phyloP scores from a whole-genome alignment of 2,888 invertebrate species.

The Tholera decimalis region DNA sequence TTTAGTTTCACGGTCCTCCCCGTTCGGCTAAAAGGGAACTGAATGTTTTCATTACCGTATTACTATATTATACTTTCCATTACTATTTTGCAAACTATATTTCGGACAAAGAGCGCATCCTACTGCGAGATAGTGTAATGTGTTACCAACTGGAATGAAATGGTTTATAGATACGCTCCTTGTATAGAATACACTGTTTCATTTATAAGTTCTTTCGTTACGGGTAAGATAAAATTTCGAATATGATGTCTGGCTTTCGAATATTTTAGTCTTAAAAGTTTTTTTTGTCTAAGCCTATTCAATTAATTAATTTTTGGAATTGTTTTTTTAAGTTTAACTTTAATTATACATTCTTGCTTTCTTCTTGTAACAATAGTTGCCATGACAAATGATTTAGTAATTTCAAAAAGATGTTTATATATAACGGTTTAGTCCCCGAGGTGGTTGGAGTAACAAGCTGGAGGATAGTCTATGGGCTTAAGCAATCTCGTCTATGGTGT shows the following conservation, averaged over 20 bases:
- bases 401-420: neutral
- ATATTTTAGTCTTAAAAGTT: constrained; percentile 10
- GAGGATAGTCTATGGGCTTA: constrained; percentile 5
- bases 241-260: neutral
- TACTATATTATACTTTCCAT: constrained; percentile 28
- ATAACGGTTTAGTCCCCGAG: constrained; percentile 9
- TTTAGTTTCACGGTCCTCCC: neutral
- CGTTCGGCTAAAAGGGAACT: constrained; percentile 27
- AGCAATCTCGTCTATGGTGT: neutral
- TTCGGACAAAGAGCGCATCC: constrained; percentile 23
- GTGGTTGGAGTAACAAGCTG: constrained; percentile 37
- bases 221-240: too few species aligned
- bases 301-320: too few species aligned
- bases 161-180: constrained; percentile 12
- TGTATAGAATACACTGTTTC: constrained; percentile 32
- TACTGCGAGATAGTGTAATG: too few species aligned
- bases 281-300: neutral
- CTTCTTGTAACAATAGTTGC: constrained; percentile 26
- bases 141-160: neutral
- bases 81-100: constrained; percentile 18
- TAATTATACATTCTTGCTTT: constrained; percentile 7
- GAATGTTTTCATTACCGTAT: constrained; percentile 28
- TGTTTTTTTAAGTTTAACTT: neutral
- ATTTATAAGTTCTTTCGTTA: too few species aligned
- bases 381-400: constrained; percentile 13